A percentile compares a stretch with the other conserved stretches of the same genome.
phyloP scores from a whole-genome alignment of 2,797 vertebrate genomes.

The Mus caroli region DNA sequence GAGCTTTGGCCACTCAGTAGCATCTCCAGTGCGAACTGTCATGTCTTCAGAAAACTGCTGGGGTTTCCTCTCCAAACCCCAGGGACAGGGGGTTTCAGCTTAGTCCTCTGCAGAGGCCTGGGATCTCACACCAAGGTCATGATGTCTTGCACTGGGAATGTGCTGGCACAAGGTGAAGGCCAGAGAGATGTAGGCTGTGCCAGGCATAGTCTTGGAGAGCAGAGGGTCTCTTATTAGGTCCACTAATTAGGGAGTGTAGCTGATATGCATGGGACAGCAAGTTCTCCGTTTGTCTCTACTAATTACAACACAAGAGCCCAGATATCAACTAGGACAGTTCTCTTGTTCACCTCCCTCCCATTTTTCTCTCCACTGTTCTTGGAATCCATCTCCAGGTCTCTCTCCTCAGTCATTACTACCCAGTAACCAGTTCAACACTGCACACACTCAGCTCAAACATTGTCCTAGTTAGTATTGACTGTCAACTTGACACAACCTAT shows the following conservation, averaged over 20 bases:
- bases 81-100: constrained; percentile 32
- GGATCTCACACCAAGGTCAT: constrained; percentile 33
- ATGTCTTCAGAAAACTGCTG: constrained; percentile 44
- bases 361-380: constrained; percentile 1
- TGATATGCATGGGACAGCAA: background rate
- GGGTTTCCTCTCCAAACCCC: constrained; percentile 37
- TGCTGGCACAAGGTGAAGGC: constrained; percentile 7
- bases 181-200: constrained; percentile 13
- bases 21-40: constrained; percentile 53
- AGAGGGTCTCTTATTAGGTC: background rate
- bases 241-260: constrained; percentile 32
- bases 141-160: constrained; percentile 36
- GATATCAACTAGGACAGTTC: background rate
- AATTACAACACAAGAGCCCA: constrained; percentile 33
- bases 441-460: background rate
- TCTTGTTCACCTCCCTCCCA: background rate
- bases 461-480: background rate
- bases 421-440: background rate
- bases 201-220: background rate
- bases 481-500: background rate
- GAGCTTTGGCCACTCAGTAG: constrained; percentile 13
- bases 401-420: background rate
- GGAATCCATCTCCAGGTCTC: background rate
- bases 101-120: background rate
- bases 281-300: constrained; percentile 32